Percentiles rank a stretch among this genome's conserved stretches.
These are phyloP conservation scores for Miichthys miiuy DNA, from an alignment of 2,797 vertebrate genomes.

Conservation along the genomic window DNA sequence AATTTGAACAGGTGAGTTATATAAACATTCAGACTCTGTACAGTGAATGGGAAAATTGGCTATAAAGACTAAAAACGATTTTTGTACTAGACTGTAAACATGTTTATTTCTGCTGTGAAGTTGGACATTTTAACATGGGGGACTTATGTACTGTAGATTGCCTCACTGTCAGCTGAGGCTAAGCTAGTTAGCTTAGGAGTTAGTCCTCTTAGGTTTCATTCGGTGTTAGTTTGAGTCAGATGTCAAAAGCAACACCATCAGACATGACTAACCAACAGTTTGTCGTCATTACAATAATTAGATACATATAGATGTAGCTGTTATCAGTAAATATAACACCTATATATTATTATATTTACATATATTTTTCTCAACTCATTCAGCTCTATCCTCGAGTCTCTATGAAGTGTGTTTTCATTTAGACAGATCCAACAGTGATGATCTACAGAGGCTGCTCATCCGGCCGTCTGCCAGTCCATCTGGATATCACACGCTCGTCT, in stretches of 20 bases:
- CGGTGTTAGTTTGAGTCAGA: no score
- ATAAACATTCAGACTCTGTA: no score
- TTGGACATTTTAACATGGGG: no score
- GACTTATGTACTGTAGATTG: no score
- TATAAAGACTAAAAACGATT: no score
- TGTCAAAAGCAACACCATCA: neutral
- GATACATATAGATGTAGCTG: neutral
- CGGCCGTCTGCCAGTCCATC: slow-evolving; percentile 65
- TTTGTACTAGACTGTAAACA: no score
- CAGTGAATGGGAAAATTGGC: no score
- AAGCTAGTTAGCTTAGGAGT: no score
- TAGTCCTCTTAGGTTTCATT: neutral
- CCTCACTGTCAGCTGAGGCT: no score
- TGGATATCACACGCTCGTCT: slow-evolving; percentile 50
- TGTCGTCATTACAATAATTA: neutral
- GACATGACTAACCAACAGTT: neutral
- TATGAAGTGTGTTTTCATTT: slow-evolving; percentile 56
- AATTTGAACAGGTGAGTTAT: no score
- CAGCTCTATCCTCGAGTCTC: slow-evolving; percentile 15
- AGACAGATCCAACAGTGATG: slow-evolving; percentile 20
- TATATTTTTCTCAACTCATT: no score
- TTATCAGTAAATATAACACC: neutral
- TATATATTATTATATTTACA: neutral
- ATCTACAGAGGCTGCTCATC: slow-evolving; percentile 55
- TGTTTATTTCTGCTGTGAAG: no score